Evolutionary conservation across 2,888 invertebrate species (phyloP).

Genomic region (Thera britannica): DNA sequence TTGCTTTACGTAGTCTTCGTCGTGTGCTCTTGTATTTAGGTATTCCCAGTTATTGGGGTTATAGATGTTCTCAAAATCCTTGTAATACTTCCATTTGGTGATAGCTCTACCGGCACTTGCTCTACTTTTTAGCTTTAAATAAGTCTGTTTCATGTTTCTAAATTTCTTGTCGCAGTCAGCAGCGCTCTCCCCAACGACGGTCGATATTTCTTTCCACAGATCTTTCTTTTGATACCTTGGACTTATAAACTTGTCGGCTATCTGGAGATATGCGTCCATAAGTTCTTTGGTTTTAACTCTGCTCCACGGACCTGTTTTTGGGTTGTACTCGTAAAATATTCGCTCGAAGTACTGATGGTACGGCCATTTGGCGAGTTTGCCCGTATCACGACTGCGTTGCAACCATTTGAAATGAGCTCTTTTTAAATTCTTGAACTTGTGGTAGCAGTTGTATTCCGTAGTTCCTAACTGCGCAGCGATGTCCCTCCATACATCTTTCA

Average conservation of each 20-base stretch:
- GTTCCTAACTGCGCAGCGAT: slow-evolving; percentile 68
- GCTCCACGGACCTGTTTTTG: slow-evolving; percentile 65
- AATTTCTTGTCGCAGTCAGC: slow-evolving; percentile 74
- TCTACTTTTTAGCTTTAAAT: slow-evolving; percentile 66
- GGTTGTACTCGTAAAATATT: slow-evolving; percentile 72
- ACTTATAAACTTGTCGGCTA: slow-evolving; percentile 70
- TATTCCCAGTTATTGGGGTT: slow-evolving; percentile 36
- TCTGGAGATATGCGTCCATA: slow-evolving; percentile 66
- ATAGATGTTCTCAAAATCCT: slow-evolving; percentile 71
- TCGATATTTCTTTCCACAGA: slow-evolving; percentile 71
- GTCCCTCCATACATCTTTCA: slow-evolving; percentile 77
- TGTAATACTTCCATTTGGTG: slow-evolving; percentile 74
- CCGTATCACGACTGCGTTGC: slow-evolving; percentile 62
- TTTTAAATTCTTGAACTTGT: slow-evolving; percentile 77
- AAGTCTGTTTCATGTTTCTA: slow-evolving; percentile 76
- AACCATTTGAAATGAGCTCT: slow-evolving; percentile 72
- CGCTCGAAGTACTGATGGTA: slow-evolving; percentile 74
- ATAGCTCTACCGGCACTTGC: slow-evolving; percentile 56
- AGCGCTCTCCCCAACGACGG: slow-evolving; percentile 61
- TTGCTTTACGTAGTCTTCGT: slow-evolving; percentile 68
- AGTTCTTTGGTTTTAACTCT: slow-evolving; percentile 64
- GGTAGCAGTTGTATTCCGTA: slow-evolving; percentile 74
- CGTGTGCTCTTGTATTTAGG: slow-evolving; percentile 45
- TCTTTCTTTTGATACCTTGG: slow-evolving; percentile 74
- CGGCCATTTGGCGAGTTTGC: slow-evolving; percentile 72